Percentiles rank a stretch among this genome's conserved stretches.
phyloP scores from a whole-genome alignment of 1,140 invertebrate genomes.

The Drosophila navojoa region DNA sequence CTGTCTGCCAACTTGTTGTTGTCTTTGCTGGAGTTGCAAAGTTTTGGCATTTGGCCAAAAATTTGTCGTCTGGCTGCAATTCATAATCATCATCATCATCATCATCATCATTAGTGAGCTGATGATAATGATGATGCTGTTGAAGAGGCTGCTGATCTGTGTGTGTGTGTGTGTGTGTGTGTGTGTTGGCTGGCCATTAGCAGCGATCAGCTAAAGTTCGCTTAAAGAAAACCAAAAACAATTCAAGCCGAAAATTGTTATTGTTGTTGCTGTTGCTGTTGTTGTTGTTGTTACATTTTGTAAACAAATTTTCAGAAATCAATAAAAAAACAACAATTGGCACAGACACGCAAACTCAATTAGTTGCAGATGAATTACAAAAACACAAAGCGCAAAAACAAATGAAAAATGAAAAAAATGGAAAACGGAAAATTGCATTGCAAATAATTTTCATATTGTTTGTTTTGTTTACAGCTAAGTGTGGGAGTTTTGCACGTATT shows the following conservation, averaged over 20 bases:
- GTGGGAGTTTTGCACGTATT: constrained; percentile 38
- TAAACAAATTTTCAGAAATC: constrained; percentile 74
- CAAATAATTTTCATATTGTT: constrained; percentile 45
- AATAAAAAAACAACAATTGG: constrained; percentile 61
- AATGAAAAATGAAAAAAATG: constrained; percentile 10
- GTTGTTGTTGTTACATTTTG: constrained; percentile 54
- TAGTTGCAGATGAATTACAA: constrained; percentile 53
- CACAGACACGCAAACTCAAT: constrained; percentile 78
- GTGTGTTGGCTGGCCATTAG: constrained; percentile 22
- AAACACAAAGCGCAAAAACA: constrained; percentile 10
- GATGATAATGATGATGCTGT: background rate
- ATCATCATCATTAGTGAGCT: background rate
- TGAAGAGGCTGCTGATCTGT: constrained; percentile 1
- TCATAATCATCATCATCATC: constrained; percentile 27
- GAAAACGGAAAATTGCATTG: constrained; percentile 13
- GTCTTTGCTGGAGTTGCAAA: constrained; percentile 51
- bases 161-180: too few relatives aligned
- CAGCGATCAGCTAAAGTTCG: constrained; percentile 44
- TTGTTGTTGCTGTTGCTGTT: constrained; percentile 37
- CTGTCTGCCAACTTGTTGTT: constrained; percentile 34
- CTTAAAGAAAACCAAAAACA: constrained; percentile 22
- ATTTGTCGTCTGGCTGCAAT: constrained; percentile 52
- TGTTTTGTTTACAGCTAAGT: constrained; percentile 43
- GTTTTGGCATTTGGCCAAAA: constrained; percentile 64
- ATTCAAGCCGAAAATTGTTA: constrained; percentile 67